Conservation (phyloP, 1,140 invertebrate genomes). For the Drosophila bocki region DNA sequence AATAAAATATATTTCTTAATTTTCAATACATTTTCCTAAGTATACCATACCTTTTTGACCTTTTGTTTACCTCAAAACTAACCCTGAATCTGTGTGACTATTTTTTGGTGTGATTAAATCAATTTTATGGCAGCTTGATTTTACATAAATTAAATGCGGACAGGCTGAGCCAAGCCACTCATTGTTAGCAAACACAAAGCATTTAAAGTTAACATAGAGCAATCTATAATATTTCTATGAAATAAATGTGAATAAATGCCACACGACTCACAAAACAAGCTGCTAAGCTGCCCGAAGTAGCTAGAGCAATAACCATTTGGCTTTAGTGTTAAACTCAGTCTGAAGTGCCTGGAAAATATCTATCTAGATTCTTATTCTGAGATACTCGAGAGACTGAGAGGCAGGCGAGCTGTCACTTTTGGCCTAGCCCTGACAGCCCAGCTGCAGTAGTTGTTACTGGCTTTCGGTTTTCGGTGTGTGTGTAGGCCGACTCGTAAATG, state of each 20-base stretch:
- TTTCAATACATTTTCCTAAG: not conserved
- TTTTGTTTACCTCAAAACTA: slow-evolving; percentile 2
- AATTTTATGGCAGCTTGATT: slow-evolving; percentile 25
- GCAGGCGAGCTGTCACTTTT: slow-evolving; percentile 58
- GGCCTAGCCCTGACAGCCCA: slow-evolving; percentile 70
- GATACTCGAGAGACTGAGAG: slow-evolving; percentile 16
- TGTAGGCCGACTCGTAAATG: slow-evolving; percentile 35
- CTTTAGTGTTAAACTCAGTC: not conserved
- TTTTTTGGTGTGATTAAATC: slow-evolving; percentile 31
- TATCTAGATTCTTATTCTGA: slow-evolving; percentile 31
- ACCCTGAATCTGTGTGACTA: slow-evolving; percentile 23
- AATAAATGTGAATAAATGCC: slow-evolving; percentile 32
- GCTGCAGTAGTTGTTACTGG: slow-evolving; percentile 39
- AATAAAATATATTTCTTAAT: not conserved
- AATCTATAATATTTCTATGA: slow-evolving; percentile 29
- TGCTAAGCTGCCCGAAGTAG: slow-evolving; percentile 18
- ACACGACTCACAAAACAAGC: slow-evolving; percentile 19
- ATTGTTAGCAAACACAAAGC: slow-evolving; percentile 32
- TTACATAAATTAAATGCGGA: slow-evolving; percentile 28
- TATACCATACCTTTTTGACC: not conserved
- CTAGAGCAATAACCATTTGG: slow-evolving; percentile 19
- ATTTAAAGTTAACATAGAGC: slow-evolving; percentile 20
- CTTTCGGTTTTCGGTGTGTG: slow-evolving; percentile 8
- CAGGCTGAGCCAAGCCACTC: slow-evolving; percentile 12
- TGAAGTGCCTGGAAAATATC: slow-evolving; percentile 31